Evolutionary conservation across 2,888 invertebrate genomes (phyloP), one percentile per base, ranked within the genome.

Genomic region (Malachius bipustulatus): DNA sequence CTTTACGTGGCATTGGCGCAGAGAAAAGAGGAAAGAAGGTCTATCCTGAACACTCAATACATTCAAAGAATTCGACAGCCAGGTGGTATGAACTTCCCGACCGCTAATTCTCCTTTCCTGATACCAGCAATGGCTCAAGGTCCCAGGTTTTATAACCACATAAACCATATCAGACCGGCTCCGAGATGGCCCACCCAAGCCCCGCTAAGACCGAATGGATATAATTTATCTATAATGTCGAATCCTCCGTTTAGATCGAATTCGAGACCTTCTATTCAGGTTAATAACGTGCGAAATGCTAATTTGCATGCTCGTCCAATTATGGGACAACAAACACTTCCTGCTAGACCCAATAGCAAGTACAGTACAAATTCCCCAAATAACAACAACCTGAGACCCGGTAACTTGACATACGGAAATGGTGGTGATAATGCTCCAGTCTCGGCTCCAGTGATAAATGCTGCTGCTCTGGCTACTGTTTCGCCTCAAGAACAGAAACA

Each of bases 401-500:
- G 53, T 32, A 51, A 51, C 14, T 44, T 55, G 33, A 47, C 48
- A 28, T 38, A 52, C 19, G 55, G 56, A 16, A 59, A 59, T 39
- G 58, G 56, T 3, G 59, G 59, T 3, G 59, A 58, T 34, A 50
- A 45, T 66, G 91, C 93, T 59, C 91, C 93, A 37, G n/a, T n/a
- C n/a, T n/a, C n/a, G n/a, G n/a, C n/a, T n/a, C n/a, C n/a, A n/a
- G n/a, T n/a, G n/a, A 71, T 96, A 46, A 93, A 93, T 30, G 82
- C 94, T 9, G 80, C 87, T 34, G 83, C 91, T 79, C 66, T 96
- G 62, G 90, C 94, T 35, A 82, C 88, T 41, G 94, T 94, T 39
- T 79, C 81, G 24, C 82, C 88, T 14, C 88, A 90, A 59, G 96
- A 98, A 54, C 97, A 97, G 64, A 98, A 98, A 62, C 96, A 97